These are phyloP conservation scores for Agonopterix subpropinquella DNA, from an alignment of 2,888 invertebrate genomes.

Conservation along the genomic window DNA sequence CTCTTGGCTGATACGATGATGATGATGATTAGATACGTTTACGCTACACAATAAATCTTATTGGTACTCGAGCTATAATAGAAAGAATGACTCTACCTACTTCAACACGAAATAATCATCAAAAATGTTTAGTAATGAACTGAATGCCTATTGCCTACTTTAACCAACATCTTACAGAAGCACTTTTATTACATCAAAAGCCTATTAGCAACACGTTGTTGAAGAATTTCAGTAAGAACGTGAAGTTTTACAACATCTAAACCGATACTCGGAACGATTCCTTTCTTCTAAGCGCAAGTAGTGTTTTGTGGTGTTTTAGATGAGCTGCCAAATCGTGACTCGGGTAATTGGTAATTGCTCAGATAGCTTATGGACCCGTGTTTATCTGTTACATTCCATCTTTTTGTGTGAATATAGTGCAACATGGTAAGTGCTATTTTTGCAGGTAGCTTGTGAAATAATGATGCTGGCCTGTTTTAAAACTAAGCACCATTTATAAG, in stretches of 20 bases:
- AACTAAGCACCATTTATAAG: too few species aligned
- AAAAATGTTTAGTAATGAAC: not conserved
- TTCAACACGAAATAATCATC: too few species aligned
- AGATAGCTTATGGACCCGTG: slow-evolving; percentile 10
- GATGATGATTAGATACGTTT: too few species aligned
- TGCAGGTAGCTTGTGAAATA: slow-evolving; percentile 1
- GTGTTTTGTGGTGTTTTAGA: slow-evolving; percentile 8
- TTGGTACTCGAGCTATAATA: too few species aligned
- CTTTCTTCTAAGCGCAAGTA: slow-evolving; percentile 2
- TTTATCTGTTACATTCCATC: slow-evolving; percentile 11
- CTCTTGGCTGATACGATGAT: too few species aligned
- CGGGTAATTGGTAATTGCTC: slow-evolving; percentile 11
- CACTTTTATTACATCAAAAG: too few species aligned
- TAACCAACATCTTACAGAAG: not conserved
- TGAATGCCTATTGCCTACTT: not conserved
- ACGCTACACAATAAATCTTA: too few species aligned
- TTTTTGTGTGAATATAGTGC: slow-evolving; percentile 13
- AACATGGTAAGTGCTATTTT: slow-evolving; percentile 5
- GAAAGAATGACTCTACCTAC: too few species aligned
- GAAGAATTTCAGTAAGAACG: too few species aligned
- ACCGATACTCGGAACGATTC: not conserved
- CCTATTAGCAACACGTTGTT: too few species aligned
- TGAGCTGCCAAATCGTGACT: slow-evolving; percentile 14
- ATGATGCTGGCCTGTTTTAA: not conserved
- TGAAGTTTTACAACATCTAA: too few species aligned